phyloP scores from a whole-genome alignment of 2,888 invertebrate genomes.

The Luperina nickerlii region DNA sequence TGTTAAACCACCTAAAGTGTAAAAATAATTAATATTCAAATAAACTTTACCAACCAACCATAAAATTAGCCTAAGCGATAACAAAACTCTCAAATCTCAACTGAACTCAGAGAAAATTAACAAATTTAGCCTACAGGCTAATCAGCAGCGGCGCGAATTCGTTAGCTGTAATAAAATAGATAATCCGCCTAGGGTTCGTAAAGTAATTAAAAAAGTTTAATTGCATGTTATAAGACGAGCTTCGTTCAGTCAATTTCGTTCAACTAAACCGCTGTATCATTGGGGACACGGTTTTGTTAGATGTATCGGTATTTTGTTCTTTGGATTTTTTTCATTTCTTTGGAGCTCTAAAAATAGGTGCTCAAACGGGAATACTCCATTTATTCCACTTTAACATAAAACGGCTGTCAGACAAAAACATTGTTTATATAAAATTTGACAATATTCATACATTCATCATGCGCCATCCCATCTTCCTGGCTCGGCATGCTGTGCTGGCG shows the following conservation, averaged over 20 bases:
- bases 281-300: conserved; percentile 46
- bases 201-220: conserved; percentile 84
- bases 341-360: no score
- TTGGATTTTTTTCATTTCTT: not conserved
- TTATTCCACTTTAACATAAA: not conserved
- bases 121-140: conserved; percentile 56
- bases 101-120: conserved; percentile 48
- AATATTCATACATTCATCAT: no score
- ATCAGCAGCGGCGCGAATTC: conserved; percentile 62
- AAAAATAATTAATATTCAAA: not conserved
- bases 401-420: not conserved
- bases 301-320: conserved; percentile 2
- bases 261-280: conserved; percentile 75
- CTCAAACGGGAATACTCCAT: no score
- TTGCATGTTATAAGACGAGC: conserved; percentile 72
- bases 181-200: conserved; percentile 74
- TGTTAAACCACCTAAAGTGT: not conserved
- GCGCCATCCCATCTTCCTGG: no score
- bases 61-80: conserved; percentile 32
- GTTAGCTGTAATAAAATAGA: conserved; percentile 67
- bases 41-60: not conserved
- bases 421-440: not conserved
- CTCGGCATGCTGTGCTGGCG: no score
- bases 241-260: conserved; percentile 72
- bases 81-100: conserved; percentile 36